A percentile compares a stretch with the other conserved stretches of the same genome.
phyloP scores from a whole-genome alignment of 2,797 vertebrate genomes.

The Phoeniculus purpureus region DNA sequence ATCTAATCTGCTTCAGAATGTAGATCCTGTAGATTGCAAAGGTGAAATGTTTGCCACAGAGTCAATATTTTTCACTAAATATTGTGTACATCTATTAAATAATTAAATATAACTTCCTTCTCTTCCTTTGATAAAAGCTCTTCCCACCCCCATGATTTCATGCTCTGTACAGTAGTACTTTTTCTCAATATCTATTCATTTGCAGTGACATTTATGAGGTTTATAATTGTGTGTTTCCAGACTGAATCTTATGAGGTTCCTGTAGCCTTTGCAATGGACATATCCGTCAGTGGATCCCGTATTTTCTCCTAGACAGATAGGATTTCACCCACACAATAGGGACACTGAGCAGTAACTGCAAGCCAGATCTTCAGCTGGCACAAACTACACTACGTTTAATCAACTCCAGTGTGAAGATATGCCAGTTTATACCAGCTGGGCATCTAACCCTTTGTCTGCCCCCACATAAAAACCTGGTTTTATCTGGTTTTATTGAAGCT shows the following conservation, averaged over 20 bases:
- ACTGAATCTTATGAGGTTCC: not conserved
- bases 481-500: slow-evolving; percentile 53
- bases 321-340: slow-evolving; percentile 31
- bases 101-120: not conserved
- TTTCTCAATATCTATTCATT: not conserved
- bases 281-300: not conserved
- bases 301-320: not conserved
- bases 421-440: slow-evolving; percentile 65
- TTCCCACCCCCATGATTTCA: not conserved
- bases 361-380: slow-evolving; percentile 63
- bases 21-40: not conserved
- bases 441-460: slow-evolving; percentile 61
- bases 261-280: not conserved
- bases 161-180: not conserved
- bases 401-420: slow-evolving; percentile 64
- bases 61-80: not conserved
- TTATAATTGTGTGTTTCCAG: not conserved
- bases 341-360: slow-evolving; percentile 33
- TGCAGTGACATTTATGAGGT: not conserved
- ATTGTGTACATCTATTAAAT: not conserved
- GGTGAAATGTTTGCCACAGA: not conserved
- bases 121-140: not conserved
- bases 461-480: slow-evolving; percentile 51
- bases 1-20: not conserved
- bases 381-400: slow-evolving; percentile 35